Percentiles rank a stretch among this genome's conserved stretches.
Conservation (phyloP, 2,888 invertebrate genomes). For the Drosophila prostipennis region DNA sequence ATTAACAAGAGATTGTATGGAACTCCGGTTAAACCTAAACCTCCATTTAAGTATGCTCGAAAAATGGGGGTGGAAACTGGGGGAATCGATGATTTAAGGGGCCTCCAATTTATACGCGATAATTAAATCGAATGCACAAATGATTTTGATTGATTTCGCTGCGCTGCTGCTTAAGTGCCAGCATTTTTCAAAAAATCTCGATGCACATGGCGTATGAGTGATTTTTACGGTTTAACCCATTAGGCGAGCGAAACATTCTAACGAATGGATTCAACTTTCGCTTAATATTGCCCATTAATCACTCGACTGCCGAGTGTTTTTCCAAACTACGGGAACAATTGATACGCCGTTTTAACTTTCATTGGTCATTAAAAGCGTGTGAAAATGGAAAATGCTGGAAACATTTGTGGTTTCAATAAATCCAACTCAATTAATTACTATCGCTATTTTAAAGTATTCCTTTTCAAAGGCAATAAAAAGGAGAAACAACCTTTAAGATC, state of each 20-base stretch:
- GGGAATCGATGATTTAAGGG: too few relatives aligned
- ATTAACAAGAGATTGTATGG: constrained; percentile 60
- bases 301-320: neutral
- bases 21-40: neutral
- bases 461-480: too few relatives aligned
- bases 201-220: constrained; percentile 36
- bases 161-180: constrained; percentile 58
- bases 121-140: constrained; percentile 78
- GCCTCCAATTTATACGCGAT: constrained; percentile 66
- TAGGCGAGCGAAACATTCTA: constrained; percentile 12
- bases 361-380: neutral
- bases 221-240: constrained; percentile 28
- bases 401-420: constrained; percentile 1
- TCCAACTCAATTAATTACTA: neutral
- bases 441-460: too few relatives aligned
- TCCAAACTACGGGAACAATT: constrained; percentile 7
- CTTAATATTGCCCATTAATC: constrained; percentile 26
- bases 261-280: constrained; percentile 23
- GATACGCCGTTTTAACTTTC: constrained; percentile 9
- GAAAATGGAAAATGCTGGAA: constrained; percentile 5
- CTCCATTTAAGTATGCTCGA: neutral
- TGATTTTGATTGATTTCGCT: constrained; percentile 58
- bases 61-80: neutral
- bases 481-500: neutral
- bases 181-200: constrained; percentile 34